phyloP scores from a whole-genome alignment of 1,140 invertebrate species.

The Leptinotarsa lineolata region DNA sequence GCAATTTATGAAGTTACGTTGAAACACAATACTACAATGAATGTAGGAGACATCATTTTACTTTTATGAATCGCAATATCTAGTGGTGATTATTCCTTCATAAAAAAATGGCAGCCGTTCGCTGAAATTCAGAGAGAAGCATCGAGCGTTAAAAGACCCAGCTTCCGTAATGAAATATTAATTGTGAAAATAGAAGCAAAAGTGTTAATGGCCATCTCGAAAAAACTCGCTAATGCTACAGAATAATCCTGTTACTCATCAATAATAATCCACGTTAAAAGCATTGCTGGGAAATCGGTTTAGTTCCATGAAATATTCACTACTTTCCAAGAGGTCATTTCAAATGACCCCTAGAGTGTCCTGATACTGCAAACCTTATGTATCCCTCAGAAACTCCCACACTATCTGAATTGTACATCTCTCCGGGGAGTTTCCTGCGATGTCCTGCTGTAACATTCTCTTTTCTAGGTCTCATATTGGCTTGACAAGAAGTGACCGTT shows the following conservation, averaged over 20 bases:
- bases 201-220: slow-evolving; percentile 19
- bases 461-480: too few relatives aligned
- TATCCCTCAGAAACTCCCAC: too few relatives aligned
- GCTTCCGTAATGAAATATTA: slow-evolving; percentile 21
- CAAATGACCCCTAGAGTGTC: neutral
- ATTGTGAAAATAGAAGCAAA: slow-evolving; percentile 19
- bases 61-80: too few relatives aligned
- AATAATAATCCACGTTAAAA: slow-evolving; percentile 40
- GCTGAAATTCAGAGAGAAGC: neutral
- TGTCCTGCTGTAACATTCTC: too few relatives aligned
- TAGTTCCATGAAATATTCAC: slow-evolving; percentile 42
- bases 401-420: too few relatives aligned
- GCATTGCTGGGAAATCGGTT: slow-evolving; percentile 39
- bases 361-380: neutral
- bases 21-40: too few relatives aligned
- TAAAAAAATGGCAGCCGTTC: too few relatives aligned
- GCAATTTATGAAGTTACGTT: too few relatives aligned
- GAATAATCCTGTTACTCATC: slow-evolving; percentile 37
- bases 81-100: too few relatives aligned
- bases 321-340: slow-evolving; percentile 31
- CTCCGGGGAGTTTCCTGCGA: too few relatives aligned
- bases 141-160: slow-evolving; percentile 7
- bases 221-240: slow-evolving; percentile 24
- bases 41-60: too few relatives aligned
- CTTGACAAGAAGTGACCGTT: too few relatives aligned